Evolutionary conservation across 2,888 invertebrate species (phyloP), one percentile per base, ranked within the genome.

Genomic region (Macrostomum cliftonense): DNA sequence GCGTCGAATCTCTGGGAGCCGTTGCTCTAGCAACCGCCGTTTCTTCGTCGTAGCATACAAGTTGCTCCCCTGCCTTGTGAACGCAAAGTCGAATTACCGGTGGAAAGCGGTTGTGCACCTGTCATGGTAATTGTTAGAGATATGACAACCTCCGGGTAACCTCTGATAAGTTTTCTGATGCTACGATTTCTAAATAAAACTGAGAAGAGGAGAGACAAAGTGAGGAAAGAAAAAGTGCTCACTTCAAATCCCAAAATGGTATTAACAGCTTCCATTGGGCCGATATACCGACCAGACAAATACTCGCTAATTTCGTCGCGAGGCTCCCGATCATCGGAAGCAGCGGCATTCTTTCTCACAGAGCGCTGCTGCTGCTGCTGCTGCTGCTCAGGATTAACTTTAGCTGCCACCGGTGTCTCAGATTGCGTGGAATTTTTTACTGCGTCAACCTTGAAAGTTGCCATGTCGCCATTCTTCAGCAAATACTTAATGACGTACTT

Each of bases 401-500:
- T 28, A 9, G 4, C 9, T 28, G 28, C 5, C 28, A 28, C 28
- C 4, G 28, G 28, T 28, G 28, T 28, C 9, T 28, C 5, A 28
- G 28, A 9, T 9, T 4, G 4, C 28, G 28, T 28, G 4, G 28
- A 28, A 9, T 28, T 28, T 9, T 9, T 28, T 7, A 7, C 9
- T 4, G 5, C 28, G 9, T 14, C 37, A 45, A 36, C n/a, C 13
- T 13, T 37, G 37, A 12, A 12, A 45, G 37, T 45, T 45, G 51
- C 46, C 39, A 42, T 43, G 42, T 57, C 55, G 13, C 43, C 38
- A 28, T 65, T 65, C 63, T 71, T 71, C 45, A 59, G 65, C 28
- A 71, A 62, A 57, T 71, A 71, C 56, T 70, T 68, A 54, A 65
- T 65, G 11, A 71, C 60, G 49, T 68, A 68, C 59, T 68, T 68